Evolutionary conservation across 1,140 invertebrate genomes (phyloP), one percentile per base, ranked within the genome.

Genomic region (Drepana arcuata): DNA sequence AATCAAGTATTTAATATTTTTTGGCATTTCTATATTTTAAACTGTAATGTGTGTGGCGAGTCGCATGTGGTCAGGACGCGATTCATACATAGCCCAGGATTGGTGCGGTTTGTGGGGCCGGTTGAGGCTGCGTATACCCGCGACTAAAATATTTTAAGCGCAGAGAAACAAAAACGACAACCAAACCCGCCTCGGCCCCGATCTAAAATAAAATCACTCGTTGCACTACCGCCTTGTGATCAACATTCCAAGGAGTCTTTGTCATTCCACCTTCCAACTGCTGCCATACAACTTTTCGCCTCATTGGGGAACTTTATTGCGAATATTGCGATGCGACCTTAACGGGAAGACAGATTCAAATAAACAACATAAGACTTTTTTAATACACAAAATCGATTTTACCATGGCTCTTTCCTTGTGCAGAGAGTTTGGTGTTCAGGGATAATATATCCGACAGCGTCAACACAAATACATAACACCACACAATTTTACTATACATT

Each of bases 331-430:
- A n/a, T n/a, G n/a, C n/a, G n/a, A n/a, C n/a, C n/a, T n/a, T n/a
- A n/a, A n/a, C n/a, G n/a, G n/a, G n/a, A n/a, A n/a, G n/a, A n/a
- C n/a, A n/a, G n/a, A n/a, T n/a, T n/a, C n/a, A n/a, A n/a, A n/a
- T n/a, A n/a, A n/a, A n/a, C n/a, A n/a, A n/a, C n/a, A n/a, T n/a
- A n/a, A n/a, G n/a, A 13, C 15, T 32, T 32, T 7, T 42, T 26
- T 28, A 31, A 39, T 40, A 34, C 32, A 21, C 44, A 42, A 58
- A 71, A 78, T 78, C 67, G 73, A 80, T 75, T 67, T 78, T 81
- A 81, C 73, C 77, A 72, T 81, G 71, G 56, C 71, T 81, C 59
- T 81, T 73, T 58, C 77, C 73, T 50, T 72, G 71, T 25, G 73
- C 73, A 64, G 71, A 69, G 69, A 78, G 52, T 60, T 69, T 77